Evolutionary conservation across 2,113 vertebrate species (phyloP), one percentile per base, ranked within the genome.

Genomic region (Entelurus aequoreus): DNA sequence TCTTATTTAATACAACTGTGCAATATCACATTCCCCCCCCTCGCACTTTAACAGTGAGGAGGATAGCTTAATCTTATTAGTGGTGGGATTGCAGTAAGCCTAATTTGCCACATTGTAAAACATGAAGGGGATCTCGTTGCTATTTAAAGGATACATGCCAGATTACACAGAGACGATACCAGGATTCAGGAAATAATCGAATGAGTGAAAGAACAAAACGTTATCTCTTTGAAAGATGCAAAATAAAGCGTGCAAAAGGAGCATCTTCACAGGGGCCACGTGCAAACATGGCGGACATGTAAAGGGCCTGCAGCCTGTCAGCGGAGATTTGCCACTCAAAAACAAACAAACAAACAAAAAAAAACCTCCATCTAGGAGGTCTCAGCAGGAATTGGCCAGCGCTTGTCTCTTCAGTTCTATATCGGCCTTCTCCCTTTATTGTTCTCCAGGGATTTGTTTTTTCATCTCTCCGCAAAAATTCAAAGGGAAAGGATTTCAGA

Each of bases 31-130:
- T 58, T 68, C 65, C 62, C 58, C 49, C 7, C 42, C 63, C 28
- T 65, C 62, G 35, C 28, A 36, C 28, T 15, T 53, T 40, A 72
- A 63, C 36, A 62, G 59, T 53, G 51, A 60, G 79, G 69, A 65
- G 48, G 50, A 59, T 65, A 40, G n/a, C 65, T 55, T 80, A 83
- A 84, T 83, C 73, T 53, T 77, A 75, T 80, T 82, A 76, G 62
- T 60, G 62, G 13, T 64, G 58, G 72, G 75, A 81, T 86, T 86
- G 62, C 68, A 79, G 67, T 72, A 74, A 84, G 61, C 50, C 67
- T 76, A 75, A 85, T 88, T 84, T 80, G 59, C 54, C 49, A 63
- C 55, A 76, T 82, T 84, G 76, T 85, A 66, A 64, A 79, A 77
- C 74, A 84, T 85, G 68, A 80, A 82, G 77, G 78, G 79, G 77